Base-by-base conservation (phyloP, 2,888 invertebrate genomes). In the Deilephila elpenor region DNA sequence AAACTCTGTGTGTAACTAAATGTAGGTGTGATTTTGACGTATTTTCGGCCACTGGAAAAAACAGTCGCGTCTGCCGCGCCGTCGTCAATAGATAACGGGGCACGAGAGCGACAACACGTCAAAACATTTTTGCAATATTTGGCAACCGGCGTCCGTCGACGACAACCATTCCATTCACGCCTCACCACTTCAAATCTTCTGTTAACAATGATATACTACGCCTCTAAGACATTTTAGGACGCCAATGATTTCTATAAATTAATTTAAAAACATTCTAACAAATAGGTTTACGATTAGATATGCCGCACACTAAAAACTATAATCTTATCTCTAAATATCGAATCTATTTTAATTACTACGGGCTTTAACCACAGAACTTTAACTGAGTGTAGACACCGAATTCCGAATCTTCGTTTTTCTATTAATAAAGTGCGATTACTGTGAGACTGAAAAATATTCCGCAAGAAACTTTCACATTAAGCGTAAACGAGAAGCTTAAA, bases 81-180 rank as follows among this genome's bases (percentile, higher is more conserved):
- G 32, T 71, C 61, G 5, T 20, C 61, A 71, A 73, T 73, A 73
- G 71, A 73, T 73, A 73, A 73, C 53, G 64, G 20, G 59, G 34
- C 71, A 53, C 62, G 32, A 60, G 29, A 53, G 5, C 59, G 37
- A 20, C 59, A 44, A 71, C 71, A 71, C 20, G 71, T 60, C 59
- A 71, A 14, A 19, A 34, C 37, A 59, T 7, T 37, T 59, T 5
- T 20, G n/a, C 56, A n/a, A 56, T 56, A n/a, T 44, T 14, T 44
- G 44, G 44, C 44, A 11, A 44, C 44, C 11, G 14, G 44, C 44
- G 44, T 25, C 25, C 44, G 32, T 1, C 32, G 32, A 4, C 44
- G 11, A 8, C 11, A 11, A 44, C 44, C 44, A 44, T 44, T 44
- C 11, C 44, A 11, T 11, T 44, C 44, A 14, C 44, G 11, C 44